Base-by-base conservation (phyloP, 30 jellyfish, hydroid and myxozoan species). In the Phacellophora camtschatica region DNA sequence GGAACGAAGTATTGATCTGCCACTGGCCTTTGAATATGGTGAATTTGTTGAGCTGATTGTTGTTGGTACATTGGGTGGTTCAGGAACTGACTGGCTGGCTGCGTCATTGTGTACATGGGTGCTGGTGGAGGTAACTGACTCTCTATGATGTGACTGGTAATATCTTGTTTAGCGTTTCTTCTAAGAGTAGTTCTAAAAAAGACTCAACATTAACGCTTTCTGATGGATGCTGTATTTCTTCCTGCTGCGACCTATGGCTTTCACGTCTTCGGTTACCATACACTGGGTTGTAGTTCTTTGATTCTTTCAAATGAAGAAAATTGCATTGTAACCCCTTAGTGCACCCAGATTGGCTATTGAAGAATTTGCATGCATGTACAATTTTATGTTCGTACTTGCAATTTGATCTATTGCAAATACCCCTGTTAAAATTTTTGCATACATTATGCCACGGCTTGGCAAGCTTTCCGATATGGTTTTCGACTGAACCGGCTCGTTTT, bases 261-360 rank as follows among this genome's bases (percentile, higher is more conserved):
- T 54, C 68, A 54, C 68, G 68, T 54, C 68, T 54, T 54, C 15
- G 68, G 68, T 54, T 54, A 54, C 68, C 33, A 54, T 16, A 54
- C 68, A 10, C 1, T 18, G 68, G 68, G 20, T 54, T 54, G 68
- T 0, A 1, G 20, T 54, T 54, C 0, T 54, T 1, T 59, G 74
- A 28, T 0, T 18, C 23, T 28, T 59, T 23, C 19, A 59, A 59
- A 22, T 59, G 74, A 11, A 22, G 74, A 48, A 0, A 59, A 20
- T 59, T 59, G 74, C 74, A 23, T 59, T 59, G 43, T 3, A 59
- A n/a, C 43, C 74, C 54, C 54, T 59, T 59, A 59, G 46, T 3
- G 19, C 74, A 59, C 23, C 74, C 74, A 59, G 74, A 59, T 59
- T 28, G 74, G 18, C 43, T 22, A 59, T 59, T 59, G 46, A 18